phyloP scores from a whole-genome alignment of 2,888 invertebrate genomes.

The Heliconius aoede region DNA sequence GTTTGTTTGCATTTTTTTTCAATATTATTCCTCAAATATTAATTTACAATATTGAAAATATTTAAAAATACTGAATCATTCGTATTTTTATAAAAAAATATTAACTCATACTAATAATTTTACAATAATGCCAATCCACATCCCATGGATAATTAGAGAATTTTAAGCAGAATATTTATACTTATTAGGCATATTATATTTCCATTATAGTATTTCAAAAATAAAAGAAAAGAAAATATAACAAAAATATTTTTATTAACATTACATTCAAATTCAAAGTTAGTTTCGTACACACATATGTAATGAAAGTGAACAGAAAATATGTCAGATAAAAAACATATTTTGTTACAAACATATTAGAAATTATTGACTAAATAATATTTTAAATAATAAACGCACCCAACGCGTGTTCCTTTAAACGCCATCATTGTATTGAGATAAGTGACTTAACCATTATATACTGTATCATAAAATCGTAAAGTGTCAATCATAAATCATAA shows the following conservation, averaged over 20 bases:
- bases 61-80: no score
- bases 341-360: not conserved
- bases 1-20: no score
- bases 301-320: not conserved
- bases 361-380: not conserved
- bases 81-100: no score
- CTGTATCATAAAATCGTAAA: not conserved
- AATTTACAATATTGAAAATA: no score
- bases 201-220: not conserved
- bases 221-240: not conserved
- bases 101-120: no score
- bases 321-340: not conserved
- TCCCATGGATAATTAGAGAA: no score
- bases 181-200: not conserved
- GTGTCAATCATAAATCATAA: no score
- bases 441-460: not conserved
- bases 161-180: no score
- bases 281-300: not conserved
- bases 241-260: constrained; percentile 7
- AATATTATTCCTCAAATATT: no score
- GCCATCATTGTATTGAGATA: not conserved
- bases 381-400: not conserved
- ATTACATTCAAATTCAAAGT: not conserved
- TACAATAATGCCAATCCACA: no score
- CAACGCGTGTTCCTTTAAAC: not conserved